phyloP scores from a whole-genome alignment of 2,797 vertebrate species.

The Leptoclinus maculatus region DNA sequence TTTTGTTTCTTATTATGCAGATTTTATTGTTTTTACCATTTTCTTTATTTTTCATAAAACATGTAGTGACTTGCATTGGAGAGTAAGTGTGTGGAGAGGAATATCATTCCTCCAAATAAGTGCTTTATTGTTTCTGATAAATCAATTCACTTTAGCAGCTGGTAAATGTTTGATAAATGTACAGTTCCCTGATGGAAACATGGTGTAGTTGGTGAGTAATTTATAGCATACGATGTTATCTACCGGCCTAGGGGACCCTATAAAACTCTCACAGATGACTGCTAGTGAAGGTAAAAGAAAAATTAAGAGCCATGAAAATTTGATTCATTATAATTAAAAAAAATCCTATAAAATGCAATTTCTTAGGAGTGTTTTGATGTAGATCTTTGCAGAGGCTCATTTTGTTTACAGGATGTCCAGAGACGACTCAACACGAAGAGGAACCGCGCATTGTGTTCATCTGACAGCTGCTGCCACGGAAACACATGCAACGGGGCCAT shows the following conservation, averaged over 20 bases:
- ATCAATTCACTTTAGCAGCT: neutral
- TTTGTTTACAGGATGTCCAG: neutral
- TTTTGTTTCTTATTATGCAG: neutral
- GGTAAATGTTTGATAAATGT: neutral
- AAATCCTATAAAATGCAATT: neutral
- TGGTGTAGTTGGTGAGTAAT: neutral
- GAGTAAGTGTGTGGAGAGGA: neutral
- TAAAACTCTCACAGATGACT: too few species aligned
- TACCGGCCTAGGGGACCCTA: neutral
- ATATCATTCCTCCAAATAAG: neutral
- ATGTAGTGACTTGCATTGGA: rapidly evolving
- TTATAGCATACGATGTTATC: neutral
- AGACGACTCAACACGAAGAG: slow-evolving; percentile 12
- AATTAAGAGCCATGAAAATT: neutral
- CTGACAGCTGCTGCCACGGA: slow-evolving; percentile 31
- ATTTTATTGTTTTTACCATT: neutral
- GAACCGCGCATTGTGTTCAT: slow-evolving; percentile 6
- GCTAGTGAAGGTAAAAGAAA: neutral
- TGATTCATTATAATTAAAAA: neutral
- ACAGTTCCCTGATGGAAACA: neutral
- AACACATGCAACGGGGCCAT: slow-evolving; percentile 27
- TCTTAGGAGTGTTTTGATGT: neutral
- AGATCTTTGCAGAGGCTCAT: neutral
- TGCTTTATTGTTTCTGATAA: neutral
- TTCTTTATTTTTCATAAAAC: neutral